These are phyloP conservation scores for Xenentodon cancila DNA, from an alignment of 2,797 vertebrate genomes.

Conservation along the genomic window DNA sequence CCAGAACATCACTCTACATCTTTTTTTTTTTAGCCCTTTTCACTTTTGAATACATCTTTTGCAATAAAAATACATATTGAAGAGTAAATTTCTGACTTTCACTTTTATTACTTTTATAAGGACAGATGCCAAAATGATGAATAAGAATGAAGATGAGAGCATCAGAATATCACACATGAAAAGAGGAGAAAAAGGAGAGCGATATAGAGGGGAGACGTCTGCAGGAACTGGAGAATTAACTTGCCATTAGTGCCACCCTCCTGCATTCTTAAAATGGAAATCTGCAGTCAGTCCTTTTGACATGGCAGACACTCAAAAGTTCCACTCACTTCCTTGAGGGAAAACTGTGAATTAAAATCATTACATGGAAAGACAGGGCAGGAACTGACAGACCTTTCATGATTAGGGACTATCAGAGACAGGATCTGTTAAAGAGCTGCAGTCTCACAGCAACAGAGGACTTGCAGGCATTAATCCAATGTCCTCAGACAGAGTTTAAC, in stretches of 20 bases:
- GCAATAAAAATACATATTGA: too few species aligned
- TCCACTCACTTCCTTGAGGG: slow-evolving; percentile 64
- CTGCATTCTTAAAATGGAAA: slow-evolving; percentile 63
- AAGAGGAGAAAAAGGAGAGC: slow-evolving; percentile 6
- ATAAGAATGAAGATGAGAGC: slow-evolving; percentile 3
- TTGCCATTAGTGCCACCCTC: slow-evolving; percentile 3
- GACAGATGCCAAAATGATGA: slow-evolving; percentile 10
- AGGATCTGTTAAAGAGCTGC: slow-evolving; percentile 66
- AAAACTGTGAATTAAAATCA: slow-evolving; percentile 78
- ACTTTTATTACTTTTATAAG: neutral
- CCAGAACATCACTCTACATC: too few species aligned
- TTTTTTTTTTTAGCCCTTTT: too few species aligned
- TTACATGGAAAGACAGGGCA: slow-evolving; percentile 71
- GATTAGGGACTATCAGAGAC: slow-evolving; percentile 71
- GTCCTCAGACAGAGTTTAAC: slow-evolving; percentile 62
- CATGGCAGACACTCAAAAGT: slow-evolving; percentile 56
- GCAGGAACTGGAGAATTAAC: slow-evolving; percentile 46
- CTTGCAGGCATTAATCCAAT: slow-evolving; percentile 68
- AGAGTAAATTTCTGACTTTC: neutral
- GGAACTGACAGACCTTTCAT: slow-evolving; percentile 72
- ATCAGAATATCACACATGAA: slow-evolving; percentile 1
- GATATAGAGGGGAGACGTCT: slow-evolving; percentile 31
- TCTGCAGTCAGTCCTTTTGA: slow-evolving; percentile 62
- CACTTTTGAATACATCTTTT: too few species aligned
- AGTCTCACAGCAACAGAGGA: slow-evolving; percentile 75